Evolutionary conservation across 2,113 vertebrate genomes (phyloP), one percentile per base, ranked within the genome.

Genomic region (Brachionichthys hirsutus): DNA sequence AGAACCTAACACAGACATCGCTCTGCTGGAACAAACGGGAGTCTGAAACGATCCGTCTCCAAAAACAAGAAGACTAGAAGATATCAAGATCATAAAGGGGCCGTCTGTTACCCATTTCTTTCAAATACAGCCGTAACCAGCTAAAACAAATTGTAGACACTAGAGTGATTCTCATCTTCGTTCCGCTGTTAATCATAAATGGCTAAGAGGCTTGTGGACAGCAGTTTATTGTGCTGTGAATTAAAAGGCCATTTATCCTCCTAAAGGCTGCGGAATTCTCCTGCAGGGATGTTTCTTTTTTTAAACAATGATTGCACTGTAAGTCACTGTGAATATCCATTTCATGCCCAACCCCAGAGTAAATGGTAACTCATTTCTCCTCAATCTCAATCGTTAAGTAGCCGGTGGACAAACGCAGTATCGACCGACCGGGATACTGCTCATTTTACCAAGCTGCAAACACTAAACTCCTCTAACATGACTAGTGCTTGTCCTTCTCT

Each of bases 401-500:
- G 44, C 9, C 19, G 17, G 17, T n/a, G 9, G n/a, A 58, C 42
- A 46, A 30, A 42, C 3, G 45, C 15, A 35, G 14, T 18, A 1
- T 12, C 1, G 8, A 40, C 9, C 34, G 30, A 46, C 41, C 2
- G 24, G 24, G 30, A 24, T 10, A 36, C 4, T n/a, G n/a, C n/a
- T n/a, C n/a, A n/a, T n/a, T n/a, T n/a, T n/a, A n/a, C n/a, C n/a
- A 35, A 35, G 34, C 47, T 69, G 51, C 67, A 42, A 20, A 13
- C 13, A 6, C 8, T 42, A 50, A 54, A 56, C 52, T 78, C n/a
- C 52, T 78, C n/a, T 52, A 62, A 81, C 81, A 71, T 74, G 46
- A 56, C 49, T 45, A 43, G 38, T 49, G 44, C 77, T 79, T 69
- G 54, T 77, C 46, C 55, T 43, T 18, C 34, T 1, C 50, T 30